These are phyloP conservation scores for Ormyrus thymus DNA, from an alignment of 2,888 invertebrate genomes.

Conservation along the genomic window DNA sequence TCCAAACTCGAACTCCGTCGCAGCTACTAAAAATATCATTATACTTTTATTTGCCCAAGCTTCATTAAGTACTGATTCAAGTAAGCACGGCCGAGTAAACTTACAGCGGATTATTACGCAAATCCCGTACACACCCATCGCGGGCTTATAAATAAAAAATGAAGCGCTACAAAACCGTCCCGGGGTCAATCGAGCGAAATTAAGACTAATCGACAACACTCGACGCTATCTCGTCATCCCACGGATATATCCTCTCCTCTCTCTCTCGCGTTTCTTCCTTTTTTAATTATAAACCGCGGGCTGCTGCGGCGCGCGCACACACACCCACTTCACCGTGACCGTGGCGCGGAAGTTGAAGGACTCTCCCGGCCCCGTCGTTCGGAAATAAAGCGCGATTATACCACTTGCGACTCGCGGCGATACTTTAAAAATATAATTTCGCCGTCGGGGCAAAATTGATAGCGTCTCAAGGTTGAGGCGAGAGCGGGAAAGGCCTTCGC, in stretches of 20 bases:
- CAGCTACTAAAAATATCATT: too few relatives aligned
- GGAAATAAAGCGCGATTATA: slow-evolving; percentile 36
- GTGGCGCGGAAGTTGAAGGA: slow-evolving; percentile 36
- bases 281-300: slow-evolving; percentile 30
- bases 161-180: not conserved
- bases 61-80: not conserved
- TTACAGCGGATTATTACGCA: slow-evolving; percentile 8
- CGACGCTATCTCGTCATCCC: not conserved
- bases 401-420: slow-evolving; percentile 5
- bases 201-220: slow-evolving; percentile 35
- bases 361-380: not conserved
- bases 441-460: slow-evolving; percentile 37
- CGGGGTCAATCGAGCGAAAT: slow-evolving; percentile 19
- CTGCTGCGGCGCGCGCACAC: not conserved
- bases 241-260: not conserved
- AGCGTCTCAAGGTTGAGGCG: slow-evolving; percentile 24
- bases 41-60: not conserved
- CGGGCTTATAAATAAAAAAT: slow-evolving; percentile 17
- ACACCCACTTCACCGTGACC: slow-evolving; percentile 37
- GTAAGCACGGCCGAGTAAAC: not conserved
- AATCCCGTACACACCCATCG: not conserved
- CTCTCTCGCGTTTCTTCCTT: not conserved
- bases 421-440: slow-evolving; percentile 34
- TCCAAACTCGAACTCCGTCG: too few relatives aligned
- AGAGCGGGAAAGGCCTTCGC: slow-evolving; percentile 8